A percentile compares a stretch with the other conserved stretches of the same genome.
Conservation (phyloP, 1,140 invertebrate species). For the Drosophila nebulosa region DNA sequence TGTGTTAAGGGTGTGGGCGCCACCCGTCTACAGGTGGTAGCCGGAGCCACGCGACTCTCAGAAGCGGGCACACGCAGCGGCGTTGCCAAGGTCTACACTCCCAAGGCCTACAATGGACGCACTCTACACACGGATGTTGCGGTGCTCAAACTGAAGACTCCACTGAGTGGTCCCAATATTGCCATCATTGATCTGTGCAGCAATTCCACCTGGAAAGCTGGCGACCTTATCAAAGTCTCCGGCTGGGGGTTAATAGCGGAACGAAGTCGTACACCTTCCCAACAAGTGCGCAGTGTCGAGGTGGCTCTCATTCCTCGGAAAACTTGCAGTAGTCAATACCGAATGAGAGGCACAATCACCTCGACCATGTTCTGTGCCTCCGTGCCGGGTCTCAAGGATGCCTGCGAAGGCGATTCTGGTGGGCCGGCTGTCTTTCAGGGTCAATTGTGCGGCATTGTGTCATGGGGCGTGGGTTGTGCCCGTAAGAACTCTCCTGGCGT, state of each 20-base stretch:
- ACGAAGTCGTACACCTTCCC: conserved; percentile 31
- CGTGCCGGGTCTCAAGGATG: conserved; percentile 53
- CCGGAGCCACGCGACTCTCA: conserved; percentile 42
- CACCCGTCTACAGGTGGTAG: conserved; percentile 46
- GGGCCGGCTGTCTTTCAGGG: conserved; percentile 84
- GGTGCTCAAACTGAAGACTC: conserved; percentile 53
- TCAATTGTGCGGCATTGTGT: conserved; percentile 83
- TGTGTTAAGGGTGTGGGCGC: conserved; percentile 62
- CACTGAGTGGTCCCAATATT: conserved; percentile 54
- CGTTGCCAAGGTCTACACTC: conserved; percentile 56
- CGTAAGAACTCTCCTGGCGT: conserved; percentile 81
- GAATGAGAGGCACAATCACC: conserved; percentile 45
- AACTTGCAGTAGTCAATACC: conserved; percentile 54
- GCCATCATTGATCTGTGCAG: conserved; percentile 59
- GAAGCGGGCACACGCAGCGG: conserved; percentile 38
- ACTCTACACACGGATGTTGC: conserved; percentile 64
- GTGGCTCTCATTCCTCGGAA: conserved; percentile 52
- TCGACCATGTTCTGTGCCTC: conserved; percentile 69
- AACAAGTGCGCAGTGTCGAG: conserved; percentile 61
- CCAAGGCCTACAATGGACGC: conserved; percentile 52
- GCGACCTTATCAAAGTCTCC: conserved; percentile 63
- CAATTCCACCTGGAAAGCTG: conserved; percentile 41
- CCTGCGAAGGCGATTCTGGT: conserved; percentile 83
- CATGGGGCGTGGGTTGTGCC: conserved; percentile 83
- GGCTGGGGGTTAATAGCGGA: conserved; percentile 59